Percentiles rank a stretch among this genome's conserved stretches.
phyloP scores from a whole-genome alignment of 2,888 invertebrate genomes.

The Stenolophus ochropezus region DNA sequence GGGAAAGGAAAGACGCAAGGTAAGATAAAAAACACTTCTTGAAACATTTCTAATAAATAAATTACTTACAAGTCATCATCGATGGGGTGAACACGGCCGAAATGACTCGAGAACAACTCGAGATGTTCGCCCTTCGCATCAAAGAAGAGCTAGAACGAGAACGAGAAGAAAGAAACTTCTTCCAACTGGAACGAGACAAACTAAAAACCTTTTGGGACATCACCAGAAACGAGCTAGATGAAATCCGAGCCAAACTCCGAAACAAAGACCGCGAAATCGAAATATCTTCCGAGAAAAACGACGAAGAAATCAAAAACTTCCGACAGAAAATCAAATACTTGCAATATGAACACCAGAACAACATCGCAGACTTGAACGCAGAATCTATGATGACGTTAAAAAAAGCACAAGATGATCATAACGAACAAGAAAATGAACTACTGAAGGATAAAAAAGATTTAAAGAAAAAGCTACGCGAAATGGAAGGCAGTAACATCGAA shows the following conservation, averaged over 20 bases:
- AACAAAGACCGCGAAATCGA: constrained; percentile 92
- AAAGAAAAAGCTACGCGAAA: constrained; percentile 81
- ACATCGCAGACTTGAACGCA: constrained; percentile 88
- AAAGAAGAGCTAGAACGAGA: constrained; percentile 95
- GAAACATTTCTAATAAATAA: too few relatives aligned
- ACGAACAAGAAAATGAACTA: constrained; percentile 84
- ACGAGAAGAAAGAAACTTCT: constrained; percentile 95
- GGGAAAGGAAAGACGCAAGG: constrained; percentile 60
- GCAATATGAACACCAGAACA: constrained; percentile 92
- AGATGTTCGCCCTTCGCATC: constrained; percentile 89
- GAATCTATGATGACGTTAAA: constrained; percentile 89
- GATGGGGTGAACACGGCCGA: constrained; percentile 95
- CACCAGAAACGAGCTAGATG: constrained; percentile 90
- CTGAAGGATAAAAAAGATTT: constrained; percentile 83
- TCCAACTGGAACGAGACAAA: constrained; percentile 96
- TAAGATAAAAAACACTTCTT: too few relatives aligned
- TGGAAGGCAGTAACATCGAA: constrained; percentile 82
- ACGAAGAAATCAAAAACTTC: constrained; percentile 89
- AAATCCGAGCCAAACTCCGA: constrained; percentile 83
- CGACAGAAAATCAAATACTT: constrained; percentile 95
- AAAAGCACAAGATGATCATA: constrained; percentile 88
- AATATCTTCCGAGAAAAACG: constrained; percentile 90
- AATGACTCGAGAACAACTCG: constrained; percentile 95
- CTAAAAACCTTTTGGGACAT: constrained; percentile 97
- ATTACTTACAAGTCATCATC: constrained; percentile 74